These are phyloP conservation scores for Perithous albicinctus DNA, from an alignment of 2,888 invertebrate genomes.

Conservation along the genomic window DNA sequence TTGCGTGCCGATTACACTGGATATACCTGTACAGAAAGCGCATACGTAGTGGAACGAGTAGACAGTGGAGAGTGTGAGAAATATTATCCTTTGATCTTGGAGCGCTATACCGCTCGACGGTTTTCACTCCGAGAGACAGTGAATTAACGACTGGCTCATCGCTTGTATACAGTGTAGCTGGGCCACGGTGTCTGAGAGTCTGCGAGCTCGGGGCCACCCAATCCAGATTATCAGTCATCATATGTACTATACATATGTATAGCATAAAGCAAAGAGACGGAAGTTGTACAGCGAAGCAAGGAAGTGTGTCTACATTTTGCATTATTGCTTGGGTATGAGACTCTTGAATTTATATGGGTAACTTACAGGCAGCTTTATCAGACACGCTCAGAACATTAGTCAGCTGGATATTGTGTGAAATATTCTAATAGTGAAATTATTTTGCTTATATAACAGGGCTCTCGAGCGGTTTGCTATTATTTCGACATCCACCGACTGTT, in stretches of 20 bases:
- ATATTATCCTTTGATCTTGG: conserved; percentile 82
- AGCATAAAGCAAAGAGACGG: conserved; percentile 59
- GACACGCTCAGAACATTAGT: background rate
- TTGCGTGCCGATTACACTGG: conserved; percentile 78
- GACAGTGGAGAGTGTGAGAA: conserved; percentile 77
- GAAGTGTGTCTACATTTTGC: conserved; percentile 64
- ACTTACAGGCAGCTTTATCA: background rate
- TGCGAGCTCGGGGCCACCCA: conserved; percentile 72
- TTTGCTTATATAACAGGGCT: background rate
- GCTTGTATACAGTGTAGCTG: conserved; percentile 34
- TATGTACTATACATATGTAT: conserved; percentile 18
- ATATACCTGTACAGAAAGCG: conserved; percentile 10
- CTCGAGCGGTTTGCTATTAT: too few relatives aligned
- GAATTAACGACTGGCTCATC: conserved; percentile 78
- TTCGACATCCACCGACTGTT: too few relatives aligned
- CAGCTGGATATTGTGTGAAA: background rate
- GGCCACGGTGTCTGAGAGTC: conserved; percentile 52
- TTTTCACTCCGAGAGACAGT: conserved; percentile 78
- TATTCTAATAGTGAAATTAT: background rate
- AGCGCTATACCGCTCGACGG: conserved; percentile 66
- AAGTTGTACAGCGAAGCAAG: conserved; percentile 72
- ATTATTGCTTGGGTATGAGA: background rate
- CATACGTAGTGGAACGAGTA: conserved; percentile 28
- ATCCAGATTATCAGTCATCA: conserved; percentile 77
- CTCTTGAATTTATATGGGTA: background rate